Conservation (phyloP, 2,113 vertebrate genomes). For the Helogale parvula region DNA sequence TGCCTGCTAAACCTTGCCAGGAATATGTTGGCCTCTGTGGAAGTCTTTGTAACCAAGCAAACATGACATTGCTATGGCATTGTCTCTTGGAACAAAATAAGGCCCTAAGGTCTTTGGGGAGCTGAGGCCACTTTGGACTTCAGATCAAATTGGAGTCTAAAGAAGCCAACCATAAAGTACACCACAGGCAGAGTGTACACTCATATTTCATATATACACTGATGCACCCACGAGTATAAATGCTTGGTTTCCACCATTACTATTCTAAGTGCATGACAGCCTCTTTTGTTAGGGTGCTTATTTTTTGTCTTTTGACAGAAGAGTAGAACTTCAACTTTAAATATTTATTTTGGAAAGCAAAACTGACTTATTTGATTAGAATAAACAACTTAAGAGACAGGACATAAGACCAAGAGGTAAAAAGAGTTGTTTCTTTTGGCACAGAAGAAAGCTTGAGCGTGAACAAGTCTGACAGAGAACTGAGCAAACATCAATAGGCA, state of each 20-base stretch:
- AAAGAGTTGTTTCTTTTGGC: neutral
- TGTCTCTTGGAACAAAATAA: conserved; percentile 71
- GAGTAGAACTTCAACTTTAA: neutral
- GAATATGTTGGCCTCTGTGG: conserved; percentile 63
- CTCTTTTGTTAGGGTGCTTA: neutral
- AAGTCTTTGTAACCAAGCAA: conserved; percentile 75
- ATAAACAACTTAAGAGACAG: conserved; percentile 12
- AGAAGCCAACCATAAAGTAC: conserved; percentile 10
- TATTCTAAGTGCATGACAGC: neutral
- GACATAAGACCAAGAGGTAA: neutral
- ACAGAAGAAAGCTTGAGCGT: neutral
- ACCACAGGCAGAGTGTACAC: neutral
- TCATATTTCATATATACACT: neutral
- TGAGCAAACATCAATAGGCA: neutral
- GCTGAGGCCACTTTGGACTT: conserved; percentile 70
- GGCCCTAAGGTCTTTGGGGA: conserved; percentile 68
- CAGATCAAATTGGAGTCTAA: conserved; percentile 32
- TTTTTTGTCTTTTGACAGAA: neutral
- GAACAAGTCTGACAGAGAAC: neutral
- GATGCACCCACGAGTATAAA: neutral
- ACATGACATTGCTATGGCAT: conserved; percentile 72
- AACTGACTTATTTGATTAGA: neutral
- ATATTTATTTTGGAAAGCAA: conserved; percentile 54
- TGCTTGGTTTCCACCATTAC: neutral
- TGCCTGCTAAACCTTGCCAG: conserved; percentile 38